A percentile compares a stretch with the other conserved stretches of the same genome.
These are phyloP conservation scores for Chouioia cunea DNA, from an alignment of 2,888 invertebrate genomes.

Conservation along the genomic window DNA sequence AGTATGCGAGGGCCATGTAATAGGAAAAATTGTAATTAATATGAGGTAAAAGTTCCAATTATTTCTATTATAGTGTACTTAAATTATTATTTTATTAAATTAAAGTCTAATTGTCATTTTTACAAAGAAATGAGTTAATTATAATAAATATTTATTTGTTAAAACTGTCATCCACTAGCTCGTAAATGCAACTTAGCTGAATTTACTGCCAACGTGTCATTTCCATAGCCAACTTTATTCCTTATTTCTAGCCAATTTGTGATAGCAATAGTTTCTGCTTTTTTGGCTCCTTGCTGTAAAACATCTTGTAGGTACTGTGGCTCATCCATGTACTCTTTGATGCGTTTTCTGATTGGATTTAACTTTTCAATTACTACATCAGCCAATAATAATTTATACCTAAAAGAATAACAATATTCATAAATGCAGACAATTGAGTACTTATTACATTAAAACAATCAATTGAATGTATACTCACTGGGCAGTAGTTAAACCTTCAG, in stretches of 20 bases:
- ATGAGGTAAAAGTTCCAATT: constrained; percentile 56
- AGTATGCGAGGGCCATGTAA: constrained; percentile 76
- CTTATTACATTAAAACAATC: neutral
- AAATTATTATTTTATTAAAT: constrained; percentile 24
- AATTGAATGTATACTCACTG: constrained; percentile 67
- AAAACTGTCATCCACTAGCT: constrained; percentile 29
- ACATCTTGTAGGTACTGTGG: constrained; percentile 75
- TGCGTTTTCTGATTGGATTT: constrained; percentile 77
- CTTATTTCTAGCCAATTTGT: constrained; percentile 76
- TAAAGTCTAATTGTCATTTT: constrained; percentile 10
- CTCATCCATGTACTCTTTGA: constrained; percentile 73
- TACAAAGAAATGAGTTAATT: constrained; percentile 37
- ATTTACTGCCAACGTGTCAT: constrained; percentile 40
- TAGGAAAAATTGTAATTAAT: constrained; percentile 83
- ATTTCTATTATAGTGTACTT: constrained; percentile 16
- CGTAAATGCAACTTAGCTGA: constrained; percentile 42
- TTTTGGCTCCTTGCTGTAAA: constrained; percentile 75
- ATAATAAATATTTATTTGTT: constrained; percentile 42
- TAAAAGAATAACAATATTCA: constrained; percentile 57
- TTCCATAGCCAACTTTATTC: constrained; percentile 72
- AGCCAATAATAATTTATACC: constrained; percentile 81
- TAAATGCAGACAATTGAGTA: constrained; percentile 14
- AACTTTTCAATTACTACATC: constrained; percentile 80
- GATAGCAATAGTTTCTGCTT: constrained; percentile 75
- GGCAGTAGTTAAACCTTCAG: constrained; percentile 78